Conservation (phyloP, 1,140 invertebrate species). For the Dendroctonus valens region DNA sequence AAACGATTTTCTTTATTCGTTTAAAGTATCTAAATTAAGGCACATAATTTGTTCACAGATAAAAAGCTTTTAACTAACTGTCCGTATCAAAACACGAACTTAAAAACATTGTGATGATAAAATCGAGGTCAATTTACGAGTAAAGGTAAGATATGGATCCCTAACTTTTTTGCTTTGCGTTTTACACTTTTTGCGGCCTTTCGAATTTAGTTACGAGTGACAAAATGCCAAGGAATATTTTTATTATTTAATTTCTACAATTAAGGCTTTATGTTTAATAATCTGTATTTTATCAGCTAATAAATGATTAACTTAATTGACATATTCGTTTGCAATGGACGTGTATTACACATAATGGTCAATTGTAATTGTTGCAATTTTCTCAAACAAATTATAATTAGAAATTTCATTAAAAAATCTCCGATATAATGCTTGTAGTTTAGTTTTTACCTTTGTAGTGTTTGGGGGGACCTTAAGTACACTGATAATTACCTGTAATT, state of each 20-base stretch:
- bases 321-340: neutral
- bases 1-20: neutral
- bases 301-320: conserved; percentile 15
- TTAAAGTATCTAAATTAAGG: conserved; percentile 1
- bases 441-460: no score
- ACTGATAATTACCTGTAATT: no score
- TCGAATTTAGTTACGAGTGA: conserved; percentile 29
- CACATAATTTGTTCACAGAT: no score
- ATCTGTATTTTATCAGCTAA: conserved; percentile 31
- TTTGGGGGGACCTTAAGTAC: no score
- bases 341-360: neutral
- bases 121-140: neutral
- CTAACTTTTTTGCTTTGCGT: conserved; percentile 27
- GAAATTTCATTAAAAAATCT: no score
- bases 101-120: neutral
- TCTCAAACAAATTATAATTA: no score
- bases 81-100: no score
- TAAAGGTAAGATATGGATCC: neutral
- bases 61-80: no score
- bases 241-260: conserved; percentile 22
- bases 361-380: no score
- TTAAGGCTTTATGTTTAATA: conserved; percentile 28
- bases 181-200: conserved; percentile 12
- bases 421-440: no score
- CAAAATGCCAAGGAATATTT: conserved; percentile 29